These are phyloP conservation scores for Hucho hucho DNA, from an alignment of 2,113 vertebrate species.

Conservation along the genomic window DNA sequence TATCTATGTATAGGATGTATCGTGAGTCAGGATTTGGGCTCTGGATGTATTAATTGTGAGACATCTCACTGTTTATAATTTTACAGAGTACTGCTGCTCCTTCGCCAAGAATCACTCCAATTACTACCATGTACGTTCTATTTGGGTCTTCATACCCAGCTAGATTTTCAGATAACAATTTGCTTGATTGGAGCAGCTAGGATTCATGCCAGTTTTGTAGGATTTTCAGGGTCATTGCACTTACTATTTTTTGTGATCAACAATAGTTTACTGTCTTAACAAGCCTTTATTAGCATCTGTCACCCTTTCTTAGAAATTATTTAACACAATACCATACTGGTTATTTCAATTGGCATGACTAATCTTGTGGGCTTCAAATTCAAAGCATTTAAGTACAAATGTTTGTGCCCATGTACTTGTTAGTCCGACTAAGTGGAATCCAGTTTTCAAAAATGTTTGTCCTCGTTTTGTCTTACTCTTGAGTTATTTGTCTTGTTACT, in stretches of 20 bases:
- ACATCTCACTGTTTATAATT: conserved; percentile 8
- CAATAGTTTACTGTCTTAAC: neutral
- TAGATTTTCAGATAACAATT: conserved; percentile 27
- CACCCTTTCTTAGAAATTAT: neutral
- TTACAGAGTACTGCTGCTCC: neutral
- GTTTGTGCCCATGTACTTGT: conserved; percentile 19
- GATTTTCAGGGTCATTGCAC: too few species aligned
- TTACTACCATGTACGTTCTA: neutral
- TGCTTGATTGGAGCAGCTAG: conserved; percentile 15
- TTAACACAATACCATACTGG: neutral
- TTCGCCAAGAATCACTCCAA: too few species aligned
- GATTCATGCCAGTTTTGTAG: too few species aligned
- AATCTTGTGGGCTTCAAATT: conserved; percentile 5
- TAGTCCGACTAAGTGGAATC: conserved; percentile 9
- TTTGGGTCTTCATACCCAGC: conserved; percentile 21
- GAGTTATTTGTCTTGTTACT: conserved; percentile 38
- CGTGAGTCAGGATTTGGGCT: too few species aligned
- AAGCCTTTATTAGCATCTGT: neutral
- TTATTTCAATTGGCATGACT: neutral
- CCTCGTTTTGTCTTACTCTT: conserved; percentile 11
- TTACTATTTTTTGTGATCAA: neutral
- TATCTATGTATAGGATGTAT: too few species aligned
- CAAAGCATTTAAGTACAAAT: conserved; percentile 8
- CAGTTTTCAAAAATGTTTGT: conserved; percentile 2
- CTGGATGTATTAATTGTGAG: neutral